Percentiles rank a stretch among this genome's conserved stretches.
These are phyloP conservation scores for Eueides isabella DNA, from an alignment of 1,140 invertebrate species.

Conservation along the genomic window DNA sequence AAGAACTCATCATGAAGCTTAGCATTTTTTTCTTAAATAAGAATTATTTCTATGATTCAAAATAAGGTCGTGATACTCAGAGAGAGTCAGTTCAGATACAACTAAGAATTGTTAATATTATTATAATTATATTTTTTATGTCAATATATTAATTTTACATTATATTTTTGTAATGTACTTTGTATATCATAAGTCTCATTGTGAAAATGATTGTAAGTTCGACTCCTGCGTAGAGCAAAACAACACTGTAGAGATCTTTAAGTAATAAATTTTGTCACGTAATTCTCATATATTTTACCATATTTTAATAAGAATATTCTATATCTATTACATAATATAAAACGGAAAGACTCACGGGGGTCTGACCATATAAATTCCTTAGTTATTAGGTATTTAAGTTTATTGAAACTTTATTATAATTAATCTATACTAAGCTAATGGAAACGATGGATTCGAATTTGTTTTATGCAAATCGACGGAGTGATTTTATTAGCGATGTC, in stretches of 20 bases:
- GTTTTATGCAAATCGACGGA: slow-evolving; percentile 65
- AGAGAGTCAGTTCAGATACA: too few relatives aligned
- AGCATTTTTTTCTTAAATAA: too few relatives aligned
- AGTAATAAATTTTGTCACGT: background rate
- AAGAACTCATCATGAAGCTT: too few relatives aligned
- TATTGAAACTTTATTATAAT: slow-evolving; percentile 51
- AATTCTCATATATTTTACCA: background rate
- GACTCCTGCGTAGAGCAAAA: background rate
- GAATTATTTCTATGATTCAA: too few relatives aligned
- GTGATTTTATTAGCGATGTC: background rate
- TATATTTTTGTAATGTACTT: too few relatives aligned
- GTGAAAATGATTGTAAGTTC: too few relatives aligned
- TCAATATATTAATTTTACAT: too few relatives aligned
- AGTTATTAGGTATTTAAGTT: background rate
- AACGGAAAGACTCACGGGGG: background rate
- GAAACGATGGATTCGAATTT: slow-evolving; percentile 45
- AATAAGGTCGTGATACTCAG: too few relatives aligned
- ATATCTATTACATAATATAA: background rate
- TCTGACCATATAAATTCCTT: background rate
- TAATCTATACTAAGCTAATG: slow-evolving; percentile 39
- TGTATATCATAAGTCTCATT: too few relatives aligned
- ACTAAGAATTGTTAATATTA: too few relatives aligned
- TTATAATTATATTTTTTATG: too few relatives aligned
- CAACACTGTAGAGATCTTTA: background rate
- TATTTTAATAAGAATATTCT: background rate